A percentile compares a stretch with the other conserved stretches of the same genome.
Evolutionary conservation across 2,113 vertebrate genomes (phyloP).

Genomic region (Podiceps cristatus): DNA sequence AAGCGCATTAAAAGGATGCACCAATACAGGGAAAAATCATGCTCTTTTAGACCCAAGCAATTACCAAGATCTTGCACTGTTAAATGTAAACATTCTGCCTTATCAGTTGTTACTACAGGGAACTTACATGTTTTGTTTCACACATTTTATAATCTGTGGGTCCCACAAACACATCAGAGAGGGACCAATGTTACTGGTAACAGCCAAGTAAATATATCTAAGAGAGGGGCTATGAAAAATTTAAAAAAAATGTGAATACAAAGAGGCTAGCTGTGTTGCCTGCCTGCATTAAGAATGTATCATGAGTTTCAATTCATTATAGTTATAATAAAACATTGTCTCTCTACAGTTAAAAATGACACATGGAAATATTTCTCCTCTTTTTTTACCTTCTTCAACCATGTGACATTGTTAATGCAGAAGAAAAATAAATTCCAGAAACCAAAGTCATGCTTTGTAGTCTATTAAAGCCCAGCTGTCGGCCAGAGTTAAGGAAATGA

Average conservation of each 20-base stretch:
- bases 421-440: slow-evolving; percentile 62
- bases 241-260: neutral
- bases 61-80: neutral
- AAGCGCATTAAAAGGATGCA: neutral
- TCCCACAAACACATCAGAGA: neutral
- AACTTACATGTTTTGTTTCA: slow-evolving; percentile 11
- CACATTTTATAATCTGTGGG: neutral
- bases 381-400: neutral
- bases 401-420: neutral
- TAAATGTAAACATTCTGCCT: neutral
- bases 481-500: slow-evolving; percentile 66
- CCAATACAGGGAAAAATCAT: neutral
- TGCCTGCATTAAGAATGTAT: neutral
- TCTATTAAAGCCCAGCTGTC: slow-evolving; percentile 61
- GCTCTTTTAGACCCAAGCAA: neutral
- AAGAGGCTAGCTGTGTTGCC: neutral
- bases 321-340: slow-evolving; percentile 24
- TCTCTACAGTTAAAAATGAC: slow-evolving; percentile 20
- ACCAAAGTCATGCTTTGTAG: slow-evolving; percentile 51
- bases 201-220: neutral
- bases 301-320: neutral
- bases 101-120: neutral
- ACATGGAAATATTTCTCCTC: neutral
- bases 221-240: neutral
- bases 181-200: neutral